Evolutionary conservation across 2,113 vertebrate genomes (phyloP).

Genomic region (Actenoides lindsayi): DNA sequence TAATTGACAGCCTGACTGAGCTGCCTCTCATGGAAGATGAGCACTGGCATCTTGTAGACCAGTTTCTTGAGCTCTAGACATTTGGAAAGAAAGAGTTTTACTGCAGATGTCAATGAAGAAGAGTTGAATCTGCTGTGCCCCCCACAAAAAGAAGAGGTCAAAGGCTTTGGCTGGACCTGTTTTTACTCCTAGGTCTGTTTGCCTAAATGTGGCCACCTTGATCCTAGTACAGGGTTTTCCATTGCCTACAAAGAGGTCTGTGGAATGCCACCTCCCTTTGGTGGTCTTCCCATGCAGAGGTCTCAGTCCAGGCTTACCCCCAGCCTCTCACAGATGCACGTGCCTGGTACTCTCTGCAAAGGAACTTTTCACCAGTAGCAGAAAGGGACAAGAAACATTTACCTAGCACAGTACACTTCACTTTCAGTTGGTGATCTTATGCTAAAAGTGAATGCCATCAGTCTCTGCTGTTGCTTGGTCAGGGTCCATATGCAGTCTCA

Average conservation of each 20-base stretch:
- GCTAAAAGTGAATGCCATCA: neutral
- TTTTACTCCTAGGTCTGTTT: neutral
- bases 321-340: neutral
- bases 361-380: neutral
- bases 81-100: neutral
- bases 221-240: neutral
- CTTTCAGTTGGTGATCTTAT: neutral
- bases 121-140: neutral
- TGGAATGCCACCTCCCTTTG: neutral
- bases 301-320: neutral
- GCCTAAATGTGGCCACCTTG: neutral
- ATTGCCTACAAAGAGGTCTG: neutral
- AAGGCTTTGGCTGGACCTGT: neutral
- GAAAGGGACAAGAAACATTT: neutral
- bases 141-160: neutral
- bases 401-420: neutral
- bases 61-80: neutral
- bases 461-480: neutral
- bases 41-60: neutral
- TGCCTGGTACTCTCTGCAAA: neutral
- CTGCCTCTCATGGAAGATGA: neutral
- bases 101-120: neutral
- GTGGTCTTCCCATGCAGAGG: neutral
- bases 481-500: neutral
- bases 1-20: constrained; percentile 28